Base-by-base conservation (phyloP, 1,140 invertebrate species). In the Streblospio benedicti region DNA sequence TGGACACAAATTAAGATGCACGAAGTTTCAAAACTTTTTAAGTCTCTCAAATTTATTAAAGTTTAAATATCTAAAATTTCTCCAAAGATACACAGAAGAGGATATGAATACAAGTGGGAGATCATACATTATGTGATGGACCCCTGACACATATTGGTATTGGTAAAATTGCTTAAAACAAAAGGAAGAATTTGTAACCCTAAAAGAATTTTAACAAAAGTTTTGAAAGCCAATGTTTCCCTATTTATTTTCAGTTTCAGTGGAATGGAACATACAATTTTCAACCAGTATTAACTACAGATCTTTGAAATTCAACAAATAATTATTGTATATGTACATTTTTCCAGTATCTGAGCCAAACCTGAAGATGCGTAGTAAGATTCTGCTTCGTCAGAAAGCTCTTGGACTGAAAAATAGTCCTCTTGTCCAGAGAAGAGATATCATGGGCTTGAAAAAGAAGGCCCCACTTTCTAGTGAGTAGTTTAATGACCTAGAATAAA, bases 291-390 rank as follows among this genome's bases (percentile, higher is more conserved):
- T 5, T n/a, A 14, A 27, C 45, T n/a, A 27, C 9, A 6, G n/a
- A 9, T 12, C 30, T 47, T 12, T 9, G 30, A 18, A 2, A 47
- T 47, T n/a, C 30, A 28, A 23, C 5, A 4, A 9, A 28, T 12
- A 47, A 6, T 6, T 47, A 18, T 4, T 9, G 45, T 23, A 28
- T 23, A 47, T 23, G 32, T 56, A 28, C 44, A 35, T 27, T 43
- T 30, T 59, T 32, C n/a, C 47, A 59, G 57, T 59, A 25, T 59
- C 57, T n/a, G 57, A 59, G 47, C 57, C 57, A 28, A 59, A 28
- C 25, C 30, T 59, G 28, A 59, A 59, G 47, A 59, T 59, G 57
- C 38, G 43, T 16, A 23, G 45, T 50, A 59, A 51, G 25, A 38
- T 59, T 20, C 51, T 47, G 31, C 47, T 59, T 20, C 38, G 57